A percentile compares a stretch with the other conserved stretches of the same genome.
phyloP scores from a whole-genome alignment of 2,888 invertebrate species.

The Sphaeridia pumilis region DNA sequence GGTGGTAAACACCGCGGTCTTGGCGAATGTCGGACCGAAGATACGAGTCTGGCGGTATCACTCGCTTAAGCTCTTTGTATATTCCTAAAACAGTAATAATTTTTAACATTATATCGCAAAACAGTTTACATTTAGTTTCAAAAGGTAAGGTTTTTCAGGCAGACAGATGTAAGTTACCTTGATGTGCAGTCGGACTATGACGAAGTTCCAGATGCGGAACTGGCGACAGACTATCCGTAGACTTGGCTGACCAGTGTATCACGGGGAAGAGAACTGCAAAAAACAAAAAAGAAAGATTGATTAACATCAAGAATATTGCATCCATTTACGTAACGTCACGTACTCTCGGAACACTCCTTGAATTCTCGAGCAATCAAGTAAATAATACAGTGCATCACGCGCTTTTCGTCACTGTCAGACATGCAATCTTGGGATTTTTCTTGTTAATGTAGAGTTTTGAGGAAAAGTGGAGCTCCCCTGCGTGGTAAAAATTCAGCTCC shows the following conservation, averaged over 20 bases:
- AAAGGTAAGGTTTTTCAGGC: too few relatives aligned
- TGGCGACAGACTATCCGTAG: constrained; percentile 22
- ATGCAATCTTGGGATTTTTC: too few relatives aligned
- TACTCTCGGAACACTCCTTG: too few relatives aligned
- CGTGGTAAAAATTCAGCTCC: too few relatives aligned
- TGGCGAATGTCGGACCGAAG: constrained; percentile 13
- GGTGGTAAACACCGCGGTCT: neutral
- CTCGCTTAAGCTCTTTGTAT: constrained; percentile 39
- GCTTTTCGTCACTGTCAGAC: too few relatives aligned
- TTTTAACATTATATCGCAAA: neutral
- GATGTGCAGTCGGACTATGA: constrained; percentile 15
- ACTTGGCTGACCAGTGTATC: constrained; percentile 36
- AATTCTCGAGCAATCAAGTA: too few relatives aligned
- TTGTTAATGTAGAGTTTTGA: too few relatives aligned
- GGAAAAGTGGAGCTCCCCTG: too few relatives aligned
- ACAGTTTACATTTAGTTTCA: neutral
- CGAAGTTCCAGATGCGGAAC: constrained; percentile 16
- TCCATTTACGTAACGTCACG: too few relatives aligned
- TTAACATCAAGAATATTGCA: too few relatives aligned
- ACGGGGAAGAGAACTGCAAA: constrained; percentile 40
- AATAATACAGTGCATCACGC: too few relatives aligned
- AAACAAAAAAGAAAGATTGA: too few relatives aligned
- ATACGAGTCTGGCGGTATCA: constrained; percentile 38
- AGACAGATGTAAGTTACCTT: constrained; percentile 16
- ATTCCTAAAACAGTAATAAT: constrained; percentile 36